Base-by-base conservation (phyloP, 2,113 vertebrate species). In the Lontra canadensis region DNA sequence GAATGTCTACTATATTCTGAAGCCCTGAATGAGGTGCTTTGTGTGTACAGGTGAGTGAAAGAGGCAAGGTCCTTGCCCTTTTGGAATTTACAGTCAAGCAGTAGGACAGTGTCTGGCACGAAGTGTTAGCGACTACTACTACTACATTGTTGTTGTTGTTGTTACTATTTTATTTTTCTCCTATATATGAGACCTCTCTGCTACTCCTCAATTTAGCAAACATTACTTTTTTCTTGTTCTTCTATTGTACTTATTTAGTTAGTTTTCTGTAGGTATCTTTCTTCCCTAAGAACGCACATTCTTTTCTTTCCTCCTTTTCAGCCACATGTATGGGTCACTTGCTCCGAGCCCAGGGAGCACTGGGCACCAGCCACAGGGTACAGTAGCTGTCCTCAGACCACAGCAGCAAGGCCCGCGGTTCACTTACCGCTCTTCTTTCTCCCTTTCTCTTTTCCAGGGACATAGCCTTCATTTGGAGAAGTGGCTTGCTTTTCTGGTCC, bases 221-320 rank as follows among this genome's bases (percentile, higher is more conserved):
- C 14, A 23, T 3, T 9, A 1, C 4, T 80, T 86, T 80, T 84
- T 57, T 49, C 34, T 25, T 18, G 69, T 15, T 74, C 63, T 15
- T 74, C 63, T 94, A 13, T 34, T 55, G 39, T 55, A 39, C 29
- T 44, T 29, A 42, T 13, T 74, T 44, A 26, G 39, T 57, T 59
- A 82, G 21, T 90, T 84, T 92, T 89, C 36, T 84, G 39, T 69
- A 47, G n/a, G 20, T 47, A 36, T 91, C 94, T 92, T 88, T 94
- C 76, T 61, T 67, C 49, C 44, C 20, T 79, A 57, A 74, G 34
- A 87, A 49, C 18, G 39, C 21, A 81, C 23, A 44, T 49, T 94
- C 57, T 76, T 7, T 87, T 42, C 31, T 69, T 49, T 42, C 57
- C 31, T 55, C 44, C 47, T 86, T 86, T 83, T 90, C 34, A 47